Conservation (phyloP, 2,113 vertebrate species). For the Calidris pygmaea region DNA sequence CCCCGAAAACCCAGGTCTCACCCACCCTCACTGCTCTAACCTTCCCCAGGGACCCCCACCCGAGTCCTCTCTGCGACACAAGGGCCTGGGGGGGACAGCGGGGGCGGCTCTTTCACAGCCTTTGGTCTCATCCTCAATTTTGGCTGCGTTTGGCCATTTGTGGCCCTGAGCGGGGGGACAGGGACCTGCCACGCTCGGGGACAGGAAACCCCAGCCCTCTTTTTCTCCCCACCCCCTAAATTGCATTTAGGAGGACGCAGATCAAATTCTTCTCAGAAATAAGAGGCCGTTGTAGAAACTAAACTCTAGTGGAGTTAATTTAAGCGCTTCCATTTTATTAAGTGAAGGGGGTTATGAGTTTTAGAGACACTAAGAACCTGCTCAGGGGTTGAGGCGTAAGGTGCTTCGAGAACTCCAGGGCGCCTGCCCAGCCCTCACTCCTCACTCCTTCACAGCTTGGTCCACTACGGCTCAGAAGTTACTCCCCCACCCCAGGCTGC, state of each 20-base stretch:
- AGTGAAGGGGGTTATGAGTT: background rate
- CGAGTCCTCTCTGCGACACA: fast-evolving
- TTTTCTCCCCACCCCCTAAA: too few species aligned
- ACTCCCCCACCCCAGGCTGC: background rate
- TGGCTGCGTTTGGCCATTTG: background rate
- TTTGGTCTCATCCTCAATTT: background rate
- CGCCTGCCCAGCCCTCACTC: background rate
- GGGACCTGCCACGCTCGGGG: background rate
- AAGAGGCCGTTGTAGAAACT: background rate
- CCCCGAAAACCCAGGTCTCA: background rate
- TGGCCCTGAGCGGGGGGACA: background rate
- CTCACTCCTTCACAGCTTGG: background rate
- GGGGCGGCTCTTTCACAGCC: fast-evolving
- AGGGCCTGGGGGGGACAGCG: fast-evolving
- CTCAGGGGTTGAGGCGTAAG: background rate
- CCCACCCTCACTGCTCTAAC: fast-evolving
- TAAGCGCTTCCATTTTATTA: background rate
- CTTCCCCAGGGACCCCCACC: background rate
- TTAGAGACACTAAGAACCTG: background rate
- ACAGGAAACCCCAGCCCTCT: fast-evolving
- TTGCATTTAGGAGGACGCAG: background rate
- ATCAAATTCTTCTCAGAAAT: background rate
- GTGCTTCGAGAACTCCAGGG: background rate
- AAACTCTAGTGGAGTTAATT: background rate
- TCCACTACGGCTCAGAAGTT: background rate